phyloP scores from a whole-genome alignment of 2,888 invertebrate genomes.

The Lepidocyrtinus sp. region DNA sequence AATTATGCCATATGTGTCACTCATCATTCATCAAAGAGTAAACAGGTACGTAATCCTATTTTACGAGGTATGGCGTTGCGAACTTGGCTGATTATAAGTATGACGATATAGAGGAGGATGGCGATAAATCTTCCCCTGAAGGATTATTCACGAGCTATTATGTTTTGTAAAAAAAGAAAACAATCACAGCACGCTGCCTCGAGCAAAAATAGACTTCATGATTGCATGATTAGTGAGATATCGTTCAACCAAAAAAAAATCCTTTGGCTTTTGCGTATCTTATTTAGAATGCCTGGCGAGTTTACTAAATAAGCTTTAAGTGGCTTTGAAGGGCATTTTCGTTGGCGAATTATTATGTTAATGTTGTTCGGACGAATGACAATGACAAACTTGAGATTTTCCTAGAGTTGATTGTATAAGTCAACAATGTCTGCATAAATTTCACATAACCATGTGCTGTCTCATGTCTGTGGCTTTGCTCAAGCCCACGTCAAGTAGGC shows the following conservation, averaged over 20 bases:
- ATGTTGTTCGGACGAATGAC: conserved; percentile 11
- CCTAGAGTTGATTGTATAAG: neutral
- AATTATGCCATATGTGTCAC: neutral
- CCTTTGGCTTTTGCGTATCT: neutral
- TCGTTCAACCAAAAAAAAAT: neutral
- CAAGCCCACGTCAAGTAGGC: no score
- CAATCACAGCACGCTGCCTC: neutral
- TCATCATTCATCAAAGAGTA: neutral
- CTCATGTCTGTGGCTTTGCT: no score
- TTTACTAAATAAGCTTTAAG: conserved; percentile 35
- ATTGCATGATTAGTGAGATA: neutral
- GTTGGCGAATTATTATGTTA: conserved; percentile 39
- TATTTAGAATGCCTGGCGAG: conserved; percentile 1
- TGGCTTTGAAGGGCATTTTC: conserved; percentile 41
- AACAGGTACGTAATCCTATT: neutral
- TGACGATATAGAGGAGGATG: neutral
- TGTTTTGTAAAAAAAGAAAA: neutral
- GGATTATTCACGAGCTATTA: neutral
- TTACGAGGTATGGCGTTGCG: neutral
- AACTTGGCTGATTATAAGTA: neutral
- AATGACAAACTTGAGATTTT: conserved; percentile 14
- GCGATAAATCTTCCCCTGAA: neutral
- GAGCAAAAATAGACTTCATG: neutral
- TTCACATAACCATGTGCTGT: no score
- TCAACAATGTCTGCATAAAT: no score